phyloP scores from a whole-genome alignment of 2,888 invertebrate species.

The Euplagia quadripunctaria region DNA sequence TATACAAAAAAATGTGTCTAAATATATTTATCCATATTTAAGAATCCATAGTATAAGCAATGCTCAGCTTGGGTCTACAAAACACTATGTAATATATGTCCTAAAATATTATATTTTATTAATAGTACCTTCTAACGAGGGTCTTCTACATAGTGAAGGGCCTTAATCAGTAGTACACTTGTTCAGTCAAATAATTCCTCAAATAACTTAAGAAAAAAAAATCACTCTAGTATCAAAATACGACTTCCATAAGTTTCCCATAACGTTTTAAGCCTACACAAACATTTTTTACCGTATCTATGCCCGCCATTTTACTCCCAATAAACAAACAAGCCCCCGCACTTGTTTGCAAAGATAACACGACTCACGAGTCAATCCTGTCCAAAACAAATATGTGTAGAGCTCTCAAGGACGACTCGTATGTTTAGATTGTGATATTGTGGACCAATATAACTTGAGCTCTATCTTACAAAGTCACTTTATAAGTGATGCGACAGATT shows the following conservation, averaged over 20 bases:
- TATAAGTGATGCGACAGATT: not conserved
- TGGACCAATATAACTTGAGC: conserved; percentile 30
- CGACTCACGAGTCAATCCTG: conserved; percentile 72
- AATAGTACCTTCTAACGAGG: too few relatives aligned
- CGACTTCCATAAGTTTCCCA: conserved; percentile 35
- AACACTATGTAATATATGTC: too few relatives aligned
- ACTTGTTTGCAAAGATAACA: conserved; percentile 83
- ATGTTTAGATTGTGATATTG: conserved; percentile 56
- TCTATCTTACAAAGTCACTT: not conserved
- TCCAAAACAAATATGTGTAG: conserved; percentile 81
- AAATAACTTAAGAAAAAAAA: conserved; percentile 17
- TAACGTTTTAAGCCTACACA: conserved; percentile 42
- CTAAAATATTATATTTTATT: too few relatives aligned
- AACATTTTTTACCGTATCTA: conserved; percentile 45
- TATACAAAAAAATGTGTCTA: too few relatives aligned
- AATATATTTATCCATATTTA: too few relatives aligned
- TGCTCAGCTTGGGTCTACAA: too few relatives aligned
- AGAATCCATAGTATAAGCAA: too few relatives aligned
- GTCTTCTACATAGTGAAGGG: too few relatives aligned
- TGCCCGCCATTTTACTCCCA: conserved; percentile 46
- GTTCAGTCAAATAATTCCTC: not conserved
- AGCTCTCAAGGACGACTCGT: conserved; percentile 70
- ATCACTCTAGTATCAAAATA: conserved; percentile 29
- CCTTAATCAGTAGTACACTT: not conserved
- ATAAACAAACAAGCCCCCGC: conserved; percentile 60